These are phyloP conservation scores for Bathynomus jamesi DNA, from an alignment of 1,140 invertebrate species.

Conservation along the genomic window DNA sequence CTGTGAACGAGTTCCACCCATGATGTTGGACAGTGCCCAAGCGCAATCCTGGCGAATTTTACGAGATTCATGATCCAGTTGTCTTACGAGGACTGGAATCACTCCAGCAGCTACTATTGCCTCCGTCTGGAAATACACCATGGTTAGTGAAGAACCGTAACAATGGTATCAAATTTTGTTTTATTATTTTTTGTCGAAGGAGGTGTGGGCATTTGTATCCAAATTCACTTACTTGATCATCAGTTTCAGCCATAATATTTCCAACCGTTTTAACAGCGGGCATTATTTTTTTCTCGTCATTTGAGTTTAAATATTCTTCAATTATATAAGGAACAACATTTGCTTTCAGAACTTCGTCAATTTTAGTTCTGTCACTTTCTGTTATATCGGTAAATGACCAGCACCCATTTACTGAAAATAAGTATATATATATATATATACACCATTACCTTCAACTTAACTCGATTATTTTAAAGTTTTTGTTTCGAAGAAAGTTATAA, in stretches of 20 bases:
- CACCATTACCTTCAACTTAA: background rate
- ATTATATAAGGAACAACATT: background rate
- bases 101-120: background rate
- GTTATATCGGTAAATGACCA: background rate
- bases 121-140: background rate
- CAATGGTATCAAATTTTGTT: no score
- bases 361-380: background rate
- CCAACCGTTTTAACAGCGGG: background rate
- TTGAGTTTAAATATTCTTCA: background rate
- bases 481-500: no score
- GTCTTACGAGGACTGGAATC: background rate
- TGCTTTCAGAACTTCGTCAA: background rate
- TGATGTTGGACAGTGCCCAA: background rate
- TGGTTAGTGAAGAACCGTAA: no score
- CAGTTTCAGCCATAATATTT: background rate
- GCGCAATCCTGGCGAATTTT: background rate
- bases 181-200: no score
- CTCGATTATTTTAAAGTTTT: no score
- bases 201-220: background rate
- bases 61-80: background rate
- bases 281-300: background rate
- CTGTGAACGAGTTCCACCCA: background rate
- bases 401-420: background rate
- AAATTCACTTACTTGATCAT: background rate
- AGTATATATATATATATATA: background rate